These are phyloP conservation scores for Lethrus apterus DNA, from an alignment of 1,140 invertebrate genomes.

Conservation along the genomic window DNA sequence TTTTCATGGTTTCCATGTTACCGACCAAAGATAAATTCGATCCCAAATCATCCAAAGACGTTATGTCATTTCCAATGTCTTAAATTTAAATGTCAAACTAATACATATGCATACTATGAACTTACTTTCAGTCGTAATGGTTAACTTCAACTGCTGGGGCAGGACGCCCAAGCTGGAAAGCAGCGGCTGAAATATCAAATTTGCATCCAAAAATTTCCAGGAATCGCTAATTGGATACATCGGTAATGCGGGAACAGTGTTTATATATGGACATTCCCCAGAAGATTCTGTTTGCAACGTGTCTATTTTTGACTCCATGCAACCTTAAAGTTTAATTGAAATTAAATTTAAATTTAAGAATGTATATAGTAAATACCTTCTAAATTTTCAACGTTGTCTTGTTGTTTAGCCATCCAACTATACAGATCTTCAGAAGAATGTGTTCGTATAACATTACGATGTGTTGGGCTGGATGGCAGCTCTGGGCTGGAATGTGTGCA, in stretches of 20 bases:
- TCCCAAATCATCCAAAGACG: slow-evolving; percentile 78
- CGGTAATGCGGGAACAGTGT: slow-evolving; percentile 44
- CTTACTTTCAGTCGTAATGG: slow-evolving; percentile 1
- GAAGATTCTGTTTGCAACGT: slow-evolving; percentile 51
- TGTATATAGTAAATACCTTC: slow-evolving; percentile 20
- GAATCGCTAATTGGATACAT: slow-evolving; percentile 75
- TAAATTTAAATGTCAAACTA: slow-evolving; percentile 13
- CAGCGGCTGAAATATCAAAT: slow-evolving; percentile 87
- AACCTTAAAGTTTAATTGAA: too few relatives aligned
- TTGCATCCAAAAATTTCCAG: slow-evolving; percentile 76
- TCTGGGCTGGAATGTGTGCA: slow-evolving; percentile 38
- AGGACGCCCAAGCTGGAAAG: slow-evolving; percentile 77
- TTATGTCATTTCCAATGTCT: slow-evolving; percentile 47
- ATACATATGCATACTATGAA: slow-evolving; percentile 1
- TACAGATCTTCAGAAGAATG: slow-evolving; percentile 77
- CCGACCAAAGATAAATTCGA: slow-evolving; percentile 84
- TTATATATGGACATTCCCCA: slow-evolving; percentile 38
- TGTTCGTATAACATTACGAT: slow-evolving; percentile 41
- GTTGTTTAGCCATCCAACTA: slow-evolving; percentile 92
- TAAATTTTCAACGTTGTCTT: slow-evolving; percentile 50
- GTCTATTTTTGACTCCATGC: slow-evolving; percentile 52
- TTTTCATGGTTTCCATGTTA: slow-evolving; percentile 77
- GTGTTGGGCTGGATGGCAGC: slow-evolving; percentile 41
- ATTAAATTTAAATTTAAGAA: not conserved
- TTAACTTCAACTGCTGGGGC: slow-evolving; percentile 65